Conservation (phyloP, 2,888 invertebrate genomes). For the Luperina nickerlii region DNA sequence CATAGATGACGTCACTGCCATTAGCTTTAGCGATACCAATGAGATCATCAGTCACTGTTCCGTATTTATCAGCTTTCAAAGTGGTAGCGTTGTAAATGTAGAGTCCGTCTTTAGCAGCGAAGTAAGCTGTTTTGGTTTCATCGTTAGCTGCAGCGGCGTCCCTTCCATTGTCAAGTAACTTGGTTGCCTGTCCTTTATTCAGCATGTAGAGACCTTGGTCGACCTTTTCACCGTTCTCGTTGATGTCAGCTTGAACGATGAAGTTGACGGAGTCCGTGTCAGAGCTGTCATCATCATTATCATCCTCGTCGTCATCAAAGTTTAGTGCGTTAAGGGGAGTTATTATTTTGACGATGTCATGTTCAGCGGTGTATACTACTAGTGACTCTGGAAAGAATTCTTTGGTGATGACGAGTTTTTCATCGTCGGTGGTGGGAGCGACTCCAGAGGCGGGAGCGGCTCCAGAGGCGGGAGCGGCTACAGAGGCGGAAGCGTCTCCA, state of each 20-base stretch:
- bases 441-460: neutral
- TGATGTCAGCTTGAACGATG: conserved; percentile 71
- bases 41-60: conserved; percentile 74
- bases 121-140: conserved; percentile 70
- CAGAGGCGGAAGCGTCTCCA: neutral
- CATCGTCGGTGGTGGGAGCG: conserved; percentile 63
- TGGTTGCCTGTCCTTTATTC: conserved; percentile 64
- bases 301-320: conserved; percentile 64
- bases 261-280: conserved; percentile 58
- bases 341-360: conserved; percentile 73
- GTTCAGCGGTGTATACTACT: conserved; percentile 66
- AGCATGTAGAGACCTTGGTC: conserved; percentile 73
- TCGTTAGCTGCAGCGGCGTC: conserved; percentile 71
- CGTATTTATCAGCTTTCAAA: conserved; percentile 75
- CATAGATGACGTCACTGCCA: conserved; percentile 74
- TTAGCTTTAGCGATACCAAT: conserved; percentile 75
- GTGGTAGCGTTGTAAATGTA: conserved; percentile 71
- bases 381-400: conserved; percentile 69
- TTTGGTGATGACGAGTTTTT: conserved; percentile 58
- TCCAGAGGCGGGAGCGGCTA: conserved; percentile 54
- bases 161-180: conserved; percentile 73
- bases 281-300: conserved; percentile 33
- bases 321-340: conserved; percentile 72
- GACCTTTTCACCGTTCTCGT: conserved; percentile 59
- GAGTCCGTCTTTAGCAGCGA: conserved; percentile 77